These are phyloP conservation scores for Micrasema minimum DNA, from an alignment of 1,140 invertebrate species.

Conservation along the genomic window DNA sequence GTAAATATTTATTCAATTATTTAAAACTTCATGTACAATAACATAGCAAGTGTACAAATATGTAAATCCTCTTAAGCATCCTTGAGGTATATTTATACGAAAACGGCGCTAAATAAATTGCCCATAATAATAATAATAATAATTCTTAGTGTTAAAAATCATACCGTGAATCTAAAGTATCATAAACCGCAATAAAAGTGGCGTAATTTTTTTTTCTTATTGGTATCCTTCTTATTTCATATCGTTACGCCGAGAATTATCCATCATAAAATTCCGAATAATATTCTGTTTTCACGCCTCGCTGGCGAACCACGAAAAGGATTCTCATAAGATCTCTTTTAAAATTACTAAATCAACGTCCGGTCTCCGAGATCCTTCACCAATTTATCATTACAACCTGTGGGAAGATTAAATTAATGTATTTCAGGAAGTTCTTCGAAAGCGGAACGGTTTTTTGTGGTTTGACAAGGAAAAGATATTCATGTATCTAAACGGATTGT, in stretches of 20 bases:
- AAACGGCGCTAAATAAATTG: too few relatives aligned
- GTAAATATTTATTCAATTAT: too few relatives aligned
- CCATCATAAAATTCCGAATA: conserved; percentile 12
- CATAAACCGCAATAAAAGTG: too few relatives aligned
- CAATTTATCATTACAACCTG: conserved; percentile 41
- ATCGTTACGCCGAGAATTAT: conserved; percentile 15
- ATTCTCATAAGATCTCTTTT: conserved; percentile 22
- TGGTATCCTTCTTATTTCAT: too few relatives aligned
- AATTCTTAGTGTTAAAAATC: too few relatives aligned
- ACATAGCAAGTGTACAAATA: too few relatives aligned
- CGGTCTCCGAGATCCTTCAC: conserved; percentile 26
- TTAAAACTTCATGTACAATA: too few relatives aligned
- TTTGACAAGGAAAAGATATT: conserved; percentile 15
- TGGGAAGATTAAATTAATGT: conserved; percentile 2
- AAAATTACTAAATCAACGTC: conserved; percentile 43
- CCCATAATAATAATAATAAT: too few relatives aligned
- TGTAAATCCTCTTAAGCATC: too few relatives aligned
- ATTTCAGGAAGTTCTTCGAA: background rate
- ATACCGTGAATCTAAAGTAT: too few relatives aligned
- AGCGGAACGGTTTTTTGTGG: background rate
- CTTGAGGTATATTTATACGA: too few relatives aligned
- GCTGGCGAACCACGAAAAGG: conserved; percentile 7
- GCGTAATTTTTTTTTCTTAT: too few relatives aligned
- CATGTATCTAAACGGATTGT: conserved; percentile 19
- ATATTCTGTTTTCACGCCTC: conserved; percentile 5